Conservation (phyloP, 2,797 vertebrate species). For the Gila robusta region DNA sequence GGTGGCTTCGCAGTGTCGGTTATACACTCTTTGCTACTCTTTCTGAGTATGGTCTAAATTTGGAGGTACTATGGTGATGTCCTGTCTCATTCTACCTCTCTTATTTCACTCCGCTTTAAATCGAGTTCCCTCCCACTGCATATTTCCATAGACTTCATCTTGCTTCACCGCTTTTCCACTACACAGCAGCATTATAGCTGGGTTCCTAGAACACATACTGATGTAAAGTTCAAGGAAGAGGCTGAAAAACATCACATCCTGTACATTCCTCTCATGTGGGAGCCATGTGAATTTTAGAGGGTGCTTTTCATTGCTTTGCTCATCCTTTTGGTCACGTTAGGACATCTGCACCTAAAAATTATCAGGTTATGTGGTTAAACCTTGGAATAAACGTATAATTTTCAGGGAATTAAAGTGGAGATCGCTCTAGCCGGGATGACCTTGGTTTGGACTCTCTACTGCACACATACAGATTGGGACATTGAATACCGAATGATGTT, state of each 20-base stretch:
- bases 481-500: not conserved
- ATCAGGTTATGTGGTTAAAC: not conserved
- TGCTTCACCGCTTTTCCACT: not conserved
- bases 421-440: not conserved
- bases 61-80: conserved; percentile 44
- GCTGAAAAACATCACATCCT: conserved; percentile 30
- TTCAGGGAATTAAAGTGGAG: not conserved
- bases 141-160: conserved; percentile 7
- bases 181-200: conserved; percentile 22
- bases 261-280: conserved; percentile 40
- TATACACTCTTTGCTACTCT: conserved; percentile 33
- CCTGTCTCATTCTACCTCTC: conserved; percentile 27
- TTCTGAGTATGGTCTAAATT: conserved; percentile 50
- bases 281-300: conserved; percentile 44
- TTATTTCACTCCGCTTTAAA: conserved; percentile 60
- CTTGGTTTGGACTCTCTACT: conserved; percentile 2
- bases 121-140: conserved; percentile 4
- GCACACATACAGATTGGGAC: conserved; percentile 18
- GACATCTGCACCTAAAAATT: not conserved
- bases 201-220: conserved; percentile 40
- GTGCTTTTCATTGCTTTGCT: conserved; percentile 50
- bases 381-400: not conserved
- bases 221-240: conserved; percentile 55
- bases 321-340: not conserved
- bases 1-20: conserved; percentile 33